Evolutionary conservation across 2,888 invertebrate genomes (phyloP), one percentile per base, ranked within the genome.

Genomic region (Argyra leucocephala): DNA sequence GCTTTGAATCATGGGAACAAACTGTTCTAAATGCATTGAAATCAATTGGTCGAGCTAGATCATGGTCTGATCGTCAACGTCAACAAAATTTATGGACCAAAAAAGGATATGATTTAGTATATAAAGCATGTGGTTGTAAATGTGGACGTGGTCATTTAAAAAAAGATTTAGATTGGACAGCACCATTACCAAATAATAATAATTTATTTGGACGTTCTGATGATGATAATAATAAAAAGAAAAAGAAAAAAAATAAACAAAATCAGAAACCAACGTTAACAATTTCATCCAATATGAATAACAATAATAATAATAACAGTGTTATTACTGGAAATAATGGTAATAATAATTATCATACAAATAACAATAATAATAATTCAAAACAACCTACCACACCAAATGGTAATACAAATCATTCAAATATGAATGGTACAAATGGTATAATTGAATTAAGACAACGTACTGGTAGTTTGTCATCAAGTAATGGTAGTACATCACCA

Each of bases 81-180:
- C 87, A 90, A 73, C 96, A 96, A 82, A 96, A 96, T 80, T 82
- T 97, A 67, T 97, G 97, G 97, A 95, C 96, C 66, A 96, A 96
- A 81, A 96, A 96, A 80, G 96, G 96, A 64, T 96, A 96, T 82
- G 96, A 97, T 80, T 81, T 96, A 77, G 95, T 95, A 9, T 96
- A 90, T 81, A 96, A 95, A 75, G 94, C 93, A 9, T 97, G 96
- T 82, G 91, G 90, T 58, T 97, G 97, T 81, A 89, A 90, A 69
- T 96, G 96, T 81, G 91, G 91, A 3, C 85, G 93, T 36, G 96
- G 96, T 7, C 95, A 96, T 75, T 80, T 97, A 72, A 90, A 94
- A 76, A 97, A 96, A 80, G 96, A 97, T 81, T 82, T 95, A 63
- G 93, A 96, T 77, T 96, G 96, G 91, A 84, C 88, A 75, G 87